Evolutionary conservation across 2,888 invertebrate species (phyloP), one percentile per base, ranked within the genome.

Genomic region (Lochmaea crataegi): DNA sequence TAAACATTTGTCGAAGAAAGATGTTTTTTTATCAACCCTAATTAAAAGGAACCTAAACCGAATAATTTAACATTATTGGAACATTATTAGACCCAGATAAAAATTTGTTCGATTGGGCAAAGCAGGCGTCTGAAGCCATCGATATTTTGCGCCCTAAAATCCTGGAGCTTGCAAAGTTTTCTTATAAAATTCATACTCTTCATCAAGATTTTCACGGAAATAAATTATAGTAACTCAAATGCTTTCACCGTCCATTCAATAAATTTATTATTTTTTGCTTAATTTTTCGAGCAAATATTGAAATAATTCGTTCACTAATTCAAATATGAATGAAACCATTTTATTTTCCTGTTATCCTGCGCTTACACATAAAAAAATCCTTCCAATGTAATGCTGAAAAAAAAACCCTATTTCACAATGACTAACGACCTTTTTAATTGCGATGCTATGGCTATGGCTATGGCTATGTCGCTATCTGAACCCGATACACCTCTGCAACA

Each of bases 361-460:
- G 26, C 26, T 32, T 3, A n/a, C 26, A 14, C 1, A 6, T 9
- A 38, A 38, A 56, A 57, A 58, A 58, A 53, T 16, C 12, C 26
- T n/a, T 12, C 53, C 53, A 18, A 58, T 57, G 57, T 57, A 11
- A 57, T 14, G 12, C n/a, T n/a, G 32, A 1, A 57, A 58, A 58
- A 58, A 58, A 32, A 1, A 2, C 57, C 32, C 58, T 58, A 58
- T 58, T 58, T 58, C 58, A 58, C 26, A 58, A 58, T 58, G 58
- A 58, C 58, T 58, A 58, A 58, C 58, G 58, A 58, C 58, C 32
- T 58, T 58, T 58, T 32, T 58, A 58, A 58, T 58, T 58, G 58
- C 58, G 32, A 26, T 58, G 32, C 14, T 58, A 26, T 26, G 11
- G 32, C 58, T 32, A 32, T 58, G 58, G 32, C 14, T 58, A 26